Evolutionary conservation across 1,140 invertebrate genomes (phyloP), one percentile per base, ranked within the genome.

Genomic region (Pinna nobilis): DNA sequence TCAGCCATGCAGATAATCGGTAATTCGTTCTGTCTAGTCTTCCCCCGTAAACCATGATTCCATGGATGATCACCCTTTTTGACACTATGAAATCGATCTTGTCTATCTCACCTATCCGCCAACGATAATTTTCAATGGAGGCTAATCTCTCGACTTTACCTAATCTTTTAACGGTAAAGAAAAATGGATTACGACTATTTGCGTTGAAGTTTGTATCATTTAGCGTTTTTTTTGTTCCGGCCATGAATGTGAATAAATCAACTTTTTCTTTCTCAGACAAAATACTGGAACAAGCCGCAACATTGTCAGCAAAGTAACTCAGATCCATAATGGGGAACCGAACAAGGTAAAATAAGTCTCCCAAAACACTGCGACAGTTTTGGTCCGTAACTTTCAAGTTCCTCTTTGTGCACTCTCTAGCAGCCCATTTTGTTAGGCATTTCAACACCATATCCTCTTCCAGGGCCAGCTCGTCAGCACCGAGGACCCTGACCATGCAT

Each of bases 291-390:
- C 23, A 60, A 13, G 33, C 41, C 9, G 32, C 51, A 9, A 70
- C 68, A 47, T 63, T 70, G 20, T 35, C n/a, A 7, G 50, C 63
- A 60, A 75, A 75, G 33, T 47, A 65, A 23, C 39, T 37, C 11
- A 44, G 25, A 32, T 65, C 35, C 67, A 75, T 63, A 15, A 75
- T 35, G 0, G 73, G 73, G 28, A 75, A 75, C 30, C 73, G 35
- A n/a, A 75, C 50, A 15, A 55, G 28, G 41, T 70, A 69, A n/a
- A 75, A 23, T 7, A 68, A 18, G 37, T 73, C 47, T 23, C 76
- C 72, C 18, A 77, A 41, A 49, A 37, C 65, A 2, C 9, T 28
- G n/a, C 72, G 37, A 20, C 35, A 20, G 37, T 67, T 61, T 11
- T 33, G 32, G 5, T 57, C 41, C 9, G 35, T 70, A 15, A 53